Percentiles rank a stretch among this genome's conserved stretches.
phyloP scores from a whole-genome alignment of 2,797 vertebrate species.

The Ptychadena robeensis region DNA sequence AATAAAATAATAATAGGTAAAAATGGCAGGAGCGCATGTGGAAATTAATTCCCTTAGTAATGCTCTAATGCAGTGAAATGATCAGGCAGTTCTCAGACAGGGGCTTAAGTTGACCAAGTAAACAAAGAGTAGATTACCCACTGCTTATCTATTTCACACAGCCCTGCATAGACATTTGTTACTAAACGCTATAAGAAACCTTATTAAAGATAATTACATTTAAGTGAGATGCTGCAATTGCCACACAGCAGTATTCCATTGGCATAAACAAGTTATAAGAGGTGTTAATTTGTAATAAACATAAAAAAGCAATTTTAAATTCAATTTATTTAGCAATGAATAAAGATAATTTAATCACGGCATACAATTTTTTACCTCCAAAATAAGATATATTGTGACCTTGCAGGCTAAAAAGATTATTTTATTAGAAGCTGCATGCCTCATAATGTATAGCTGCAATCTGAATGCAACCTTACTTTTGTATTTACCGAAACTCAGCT shows the following conservation, averaged over 20 bases:
- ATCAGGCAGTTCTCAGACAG: constrained; percentile 44
- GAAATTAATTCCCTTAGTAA: constrained; percentile 30
- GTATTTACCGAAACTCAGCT: background rate
- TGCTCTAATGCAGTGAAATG: constrained; percentile 28
- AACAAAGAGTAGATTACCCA: constrained; percentile 61
- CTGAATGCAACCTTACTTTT: background rate
- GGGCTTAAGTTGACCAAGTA: constrained; percentile 56
- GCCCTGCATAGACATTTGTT: constrained; percentile 59
- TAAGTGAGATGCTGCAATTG: constrained; percentile 65
- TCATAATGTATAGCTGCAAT: background rate
- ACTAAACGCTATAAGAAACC: constrained; percentile 58
- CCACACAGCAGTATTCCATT: constrained; percentile 67
- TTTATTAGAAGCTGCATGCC: constrained; percentile 10
- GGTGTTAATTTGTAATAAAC: constrained; percentile 71
- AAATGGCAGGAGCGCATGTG: background rate
- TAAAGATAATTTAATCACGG: constrained; percentile 69
- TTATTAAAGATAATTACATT: constrained; percentile 71
- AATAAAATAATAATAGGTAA: background rate
- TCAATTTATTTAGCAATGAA: constrained; percentile 72
- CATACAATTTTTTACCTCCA: constrained; percentile 38
- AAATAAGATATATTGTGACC: constrained; percentile 40
- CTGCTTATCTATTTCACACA: constrained; percentile 61
- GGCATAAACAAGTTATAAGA: constrained; percentile 72
- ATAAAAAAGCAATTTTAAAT: constrained; percentile 72
- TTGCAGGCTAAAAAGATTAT: constrained; percentile 32